Percentiles rank a stretch among this genome's conserved stretches.
phyloP scores from a whole-genome alignment of 2,113 vertebrate species.

The Sardina pilchardus region DNA sequence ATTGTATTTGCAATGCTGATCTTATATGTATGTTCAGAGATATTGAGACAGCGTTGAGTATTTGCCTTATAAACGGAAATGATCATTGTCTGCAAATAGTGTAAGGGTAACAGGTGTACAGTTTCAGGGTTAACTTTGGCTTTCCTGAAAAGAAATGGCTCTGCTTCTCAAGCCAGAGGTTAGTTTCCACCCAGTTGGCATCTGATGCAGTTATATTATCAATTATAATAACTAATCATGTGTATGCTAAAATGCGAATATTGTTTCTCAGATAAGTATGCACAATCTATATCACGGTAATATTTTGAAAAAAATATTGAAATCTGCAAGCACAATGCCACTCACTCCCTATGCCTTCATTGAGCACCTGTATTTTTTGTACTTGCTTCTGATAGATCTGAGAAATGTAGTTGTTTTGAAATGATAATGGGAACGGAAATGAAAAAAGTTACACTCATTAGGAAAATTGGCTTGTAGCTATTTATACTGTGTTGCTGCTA shows the following conservation, averaged over 20 bases:
- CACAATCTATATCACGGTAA: neutral
- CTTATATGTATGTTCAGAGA: neutral
- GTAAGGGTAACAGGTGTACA: neutral
- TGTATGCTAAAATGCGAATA: conserved; percentile 38
- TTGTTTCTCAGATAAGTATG: conserved; percentile 32
- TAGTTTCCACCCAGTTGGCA: conserved; percentile 62
- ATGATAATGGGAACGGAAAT: neutral
- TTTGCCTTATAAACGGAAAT: neutral
- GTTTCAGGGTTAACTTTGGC: neutral
- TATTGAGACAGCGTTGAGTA: neutral
- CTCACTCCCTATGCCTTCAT: conserved; percentile 44
- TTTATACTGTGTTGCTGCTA: neutral
- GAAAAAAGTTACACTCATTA: neutral
- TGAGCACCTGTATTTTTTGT: neutral
- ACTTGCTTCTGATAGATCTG: conserved; percentile 20
- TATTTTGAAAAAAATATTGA: neutral
- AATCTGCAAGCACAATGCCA: conserved; percentile 16
- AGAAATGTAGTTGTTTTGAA: conserved; percentile 50
- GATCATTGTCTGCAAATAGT: neutral
- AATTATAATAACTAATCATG: conserved; percentile 53
- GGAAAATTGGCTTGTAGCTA: neutral
- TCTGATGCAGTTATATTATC: conserved; percentile 44
- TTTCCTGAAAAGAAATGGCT: neutral
- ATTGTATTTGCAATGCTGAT: neutral
- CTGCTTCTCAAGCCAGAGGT: neutral